Conservation (phyloP, 2,797 vertebrate species). For the Rhadinocentrus ornatus region DNA sequence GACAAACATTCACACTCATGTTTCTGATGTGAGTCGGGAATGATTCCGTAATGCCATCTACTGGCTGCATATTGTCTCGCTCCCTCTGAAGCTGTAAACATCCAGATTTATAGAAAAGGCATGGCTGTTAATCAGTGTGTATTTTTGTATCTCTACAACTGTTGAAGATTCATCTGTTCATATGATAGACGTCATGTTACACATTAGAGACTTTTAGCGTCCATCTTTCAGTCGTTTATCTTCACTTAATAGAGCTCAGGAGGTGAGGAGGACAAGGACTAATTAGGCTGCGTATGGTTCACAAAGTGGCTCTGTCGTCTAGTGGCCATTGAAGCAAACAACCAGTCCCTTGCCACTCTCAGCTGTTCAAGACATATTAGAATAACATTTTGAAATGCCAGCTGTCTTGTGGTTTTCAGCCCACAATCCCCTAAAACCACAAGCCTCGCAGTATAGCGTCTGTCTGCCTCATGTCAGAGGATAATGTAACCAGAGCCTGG, state of each 20-base stretch:
- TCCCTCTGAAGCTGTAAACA: background rate
- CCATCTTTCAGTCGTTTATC: conserved; percentile 72
- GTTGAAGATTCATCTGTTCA: conserved; percentile 58
- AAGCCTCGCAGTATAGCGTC: conserved; percentile 57
- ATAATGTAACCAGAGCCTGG: conserved; percentile 54
- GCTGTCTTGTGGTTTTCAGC: conserved; percentile 79
- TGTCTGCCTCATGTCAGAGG: conserved; percentile 50
- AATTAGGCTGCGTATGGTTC: conserved; percentile 80
- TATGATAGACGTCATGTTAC: conserved; percentile 39
- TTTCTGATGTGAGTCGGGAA: conserved; percentile 16
- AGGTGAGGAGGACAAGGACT: conserved; percentile 75
- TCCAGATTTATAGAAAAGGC: background rate
- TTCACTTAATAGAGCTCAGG: conserved; percentile 62
- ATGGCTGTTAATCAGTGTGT: conserved; percentile 26
- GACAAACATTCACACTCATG: conserved; percentile 10
- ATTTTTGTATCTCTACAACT: conserved; percentile 4
- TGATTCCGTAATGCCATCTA: conserved; percentile 82
- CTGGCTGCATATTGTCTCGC: conserved; percentile 62
- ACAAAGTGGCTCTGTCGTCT: conserved; percentile 87
- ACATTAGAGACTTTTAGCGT: conserved; percentile 55
- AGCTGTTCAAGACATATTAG: conserved; percentile 81
- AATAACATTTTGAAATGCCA: conserved; percentile 74
- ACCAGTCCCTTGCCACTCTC: conserved; percentile 76
- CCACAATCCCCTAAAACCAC: conserved; percentile 74
- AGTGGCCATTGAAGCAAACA: conserved; percentile 76